Base-by-base conservation (phyloP, 2,113 vertebrate genomes). In the Salvelinus fontinalis region DNA sequence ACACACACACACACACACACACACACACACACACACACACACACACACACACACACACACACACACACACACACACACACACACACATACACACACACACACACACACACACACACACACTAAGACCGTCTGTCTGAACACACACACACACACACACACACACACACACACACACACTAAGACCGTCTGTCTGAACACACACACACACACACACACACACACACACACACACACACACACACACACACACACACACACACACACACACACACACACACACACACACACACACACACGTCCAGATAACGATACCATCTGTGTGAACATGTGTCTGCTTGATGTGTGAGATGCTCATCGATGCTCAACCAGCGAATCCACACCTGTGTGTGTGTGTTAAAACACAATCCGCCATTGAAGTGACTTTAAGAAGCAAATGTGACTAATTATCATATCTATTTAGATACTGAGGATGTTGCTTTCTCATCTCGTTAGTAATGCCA, bases 91-190 rank as follows among this genome's bases (percentile, higher is more conserved):
- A 70, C 66, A 68, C 29, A 39, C 8, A 75, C 18, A 34, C 8
- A 73, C 82, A 80, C 51, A 74, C 79, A 77, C 81, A 44, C 70
- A 75, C 75, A 75, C 76, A 73, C 77, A 70, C 66, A 68, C 66
- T 5, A 68, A 14, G 24, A 1, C 13, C 14, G 64, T 13, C 64
- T 66, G 64, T 22, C 27, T 66, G 83, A 71, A 76, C 24, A 26
- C 1, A 1, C 24, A 26, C 24, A 26, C 24, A 26, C 24, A 26
- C 24, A 26, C 24, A 26, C 24, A 26, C 24, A 26, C 24, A 76
- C n/a, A 34, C 8, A 73, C 24, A 26, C 1, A 1, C 24, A 26
- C 24, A 26, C 24, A 70, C 66, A 68, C 66, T 1, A 39, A 14
- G 11, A 1, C 14, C 14, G 64, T 4, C 64, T 31, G 64, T 22